Base-by-base conservation (phyloP, 2,888 invertebrate species). In the Hermodice carunculata region DNA sequence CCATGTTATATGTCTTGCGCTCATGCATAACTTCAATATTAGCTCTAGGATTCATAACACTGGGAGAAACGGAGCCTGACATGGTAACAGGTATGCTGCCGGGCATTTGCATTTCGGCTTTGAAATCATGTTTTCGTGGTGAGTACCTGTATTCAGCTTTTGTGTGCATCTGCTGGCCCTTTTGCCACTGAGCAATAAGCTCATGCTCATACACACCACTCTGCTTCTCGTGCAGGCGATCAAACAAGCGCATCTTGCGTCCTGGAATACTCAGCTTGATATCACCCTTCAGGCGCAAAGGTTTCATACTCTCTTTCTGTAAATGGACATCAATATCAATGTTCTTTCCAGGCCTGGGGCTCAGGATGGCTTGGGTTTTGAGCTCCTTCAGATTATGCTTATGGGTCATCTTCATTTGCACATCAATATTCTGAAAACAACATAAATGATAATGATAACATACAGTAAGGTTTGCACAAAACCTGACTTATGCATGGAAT, bases 331-430 rank as follows among this genome's bases (percentile, higher is more conserved):
- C 28, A 28, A 56, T n/a, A n/a, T 43, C 43, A 14, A 43, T 26
- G 17, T 31, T 31, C 46, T 59, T 31, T 5, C 37, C 37, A 6
- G 59, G 49, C 3, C 11, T 17, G 40, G 46, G 48, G 49, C 6
- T 29, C 1, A 59, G 22, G n/a, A 49, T 26, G 5, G 49, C 59
- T n/a, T 34, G 29, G 29, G 34, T 59, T 22, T 46, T 49, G 6
- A 49, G 24, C 59, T 49, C 49, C 19, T 59, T 40, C 17, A 17
- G 19, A 28, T 29, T 49, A 43, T 59, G 59, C 22, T 31, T 46
- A 24, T 56, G 56, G 43, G n/a, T 42, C n/a, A 43, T 43, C 56
- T 56, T 56, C 1, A 43, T 34, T n/a, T 56, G 34, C 8, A 43
- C 31, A 24, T 56, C 29, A 43, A 56, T 42, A 43, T 56, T 43